Evolutionary conservation across 2,888 invertebrate genomes (phyloP), one percentile per base, ranked within the genome.

Genomic region (Lithophane ornitopus): DNA sequence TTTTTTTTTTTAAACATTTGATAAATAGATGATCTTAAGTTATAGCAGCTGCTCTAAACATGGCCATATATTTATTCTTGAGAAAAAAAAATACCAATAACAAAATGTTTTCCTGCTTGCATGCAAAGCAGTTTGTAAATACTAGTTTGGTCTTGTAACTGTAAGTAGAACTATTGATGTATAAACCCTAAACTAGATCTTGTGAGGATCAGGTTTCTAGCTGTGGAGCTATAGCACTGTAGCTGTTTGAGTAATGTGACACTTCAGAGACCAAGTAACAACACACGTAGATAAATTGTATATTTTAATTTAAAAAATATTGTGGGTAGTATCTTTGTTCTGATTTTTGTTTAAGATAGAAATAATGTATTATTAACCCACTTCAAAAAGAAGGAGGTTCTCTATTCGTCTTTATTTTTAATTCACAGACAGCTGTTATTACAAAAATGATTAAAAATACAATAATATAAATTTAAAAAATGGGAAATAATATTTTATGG

Each of bases 161-260:
- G 68, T 67, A 56, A 26, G 56, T 26, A 59, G 1, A 34, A 14
- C 14, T n/a, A 12, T 16, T 16, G 41, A 26, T 49, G n/a, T 26
- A 44, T 58, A 44, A n/a, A 65, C 26, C 44, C 26, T 71, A 49
- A 77, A 77, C 63, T 71, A 77, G 70, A 62, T 77, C 71, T 71
- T 28, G 26, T 0, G 7, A 76, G 44, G 52, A 65, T 71, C 49
- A 58, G 34, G 71, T 78, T 78, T 65, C 77, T 34, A 70, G 44
- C 22, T 11, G 61, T 26, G 14, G 28, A 26, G 34, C 16, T 68
- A 66, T 52, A 77, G n/a, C 12, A 56, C n/a, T 52, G 54, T 14
- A 71, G 71, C 44, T 46, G 58, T 77, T 70, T 44, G 14, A 72
- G 28, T 59, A 71, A 77, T 77, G 34, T 61, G 59, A 72, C 44